Evolutionary conservation across 2,888 invertebrate species (phyloP).

Genomic region (Bellardia bayeri): DNA sequence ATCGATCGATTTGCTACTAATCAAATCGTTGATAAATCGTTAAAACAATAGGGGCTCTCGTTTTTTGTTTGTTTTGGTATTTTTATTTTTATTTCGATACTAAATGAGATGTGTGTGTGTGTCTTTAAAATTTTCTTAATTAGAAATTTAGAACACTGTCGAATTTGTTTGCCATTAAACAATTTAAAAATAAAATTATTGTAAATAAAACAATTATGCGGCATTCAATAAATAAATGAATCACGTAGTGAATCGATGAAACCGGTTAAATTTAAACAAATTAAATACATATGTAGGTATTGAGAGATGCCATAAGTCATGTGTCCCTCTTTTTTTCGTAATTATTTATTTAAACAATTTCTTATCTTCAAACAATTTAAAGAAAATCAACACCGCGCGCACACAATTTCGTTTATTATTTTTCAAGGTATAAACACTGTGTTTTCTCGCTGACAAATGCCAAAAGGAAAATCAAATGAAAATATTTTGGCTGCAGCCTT

Average conservation of each 20-base stretch:
- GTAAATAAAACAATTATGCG: conserved; percentile 49
- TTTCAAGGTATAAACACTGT: conserved; percentile 70
- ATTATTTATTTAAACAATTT: conserved; percentile 18
- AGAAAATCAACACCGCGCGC: conserved; percentile 49
- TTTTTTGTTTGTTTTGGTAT: background rate
- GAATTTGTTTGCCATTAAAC: conserved; percentile 27
- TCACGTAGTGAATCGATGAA: conserved; percentile 74
- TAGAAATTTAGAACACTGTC: conserved; percentile 56
- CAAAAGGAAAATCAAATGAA: conserved; percentile 41
- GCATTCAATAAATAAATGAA: conserved; percentile 67
- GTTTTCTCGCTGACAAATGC: conserved; percentile 70
- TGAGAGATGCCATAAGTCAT: conserved; percentile 30
- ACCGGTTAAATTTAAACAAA: conserved; percentile 55
- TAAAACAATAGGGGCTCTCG: conserved; percentile 52
- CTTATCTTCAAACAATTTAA: conserved; percentile 42
- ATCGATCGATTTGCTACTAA: conserved; percentile 84
- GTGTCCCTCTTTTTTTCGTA: conserved; percentile 22
- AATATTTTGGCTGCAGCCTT: conserved; percentile 68
- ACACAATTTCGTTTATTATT: conserved; percentile 40
- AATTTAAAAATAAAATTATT: conserved; percentile 7
- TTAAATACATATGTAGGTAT: conserved; percentile 13
- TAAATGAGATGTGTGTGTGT: background rate
- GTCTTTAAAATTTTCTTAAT: conserved; percentile 14
- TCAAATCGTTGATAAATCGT: conserved; percentile 77
- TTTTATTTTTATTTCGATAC: background rate